Conservation (phyloP, 2,888 invertebrate genomes). For the Dryadula phaetusa region DNA sequence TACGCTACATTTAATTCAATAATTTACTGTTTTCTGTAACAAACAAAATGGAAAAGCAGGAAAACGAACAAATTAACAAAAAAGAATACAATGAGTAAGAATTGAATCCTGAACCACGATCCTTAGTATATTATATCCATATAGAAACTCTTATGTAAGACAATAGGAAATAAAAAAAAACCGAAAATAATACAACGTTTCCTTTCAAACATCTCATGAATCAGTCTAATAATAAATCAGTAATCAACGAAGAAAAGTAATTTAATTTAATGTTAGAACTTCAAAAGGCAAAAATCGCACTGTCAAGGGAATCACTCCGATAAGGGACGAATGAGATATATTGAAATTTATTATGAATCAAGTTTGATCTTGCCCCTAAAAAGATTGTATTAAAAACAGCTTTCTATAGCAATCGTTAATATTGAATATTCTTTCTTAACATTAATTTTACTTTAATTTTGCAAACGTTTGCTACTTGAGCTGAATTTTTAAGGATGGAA, state of each 20-base stretch:
- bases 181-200: background rate
- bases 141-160: no score
- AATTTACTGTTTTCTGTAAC: no score
- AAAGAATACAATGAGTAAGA: no score
- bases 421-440: background rate
- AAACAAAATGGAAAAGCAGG: no score
- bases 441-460: constrained; percentile 9
- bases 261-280: constrained; percentile 51
- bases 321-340: constrained; percentile 56
- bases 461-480: no score
- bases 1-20: no score
- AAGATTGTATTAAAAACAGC: constrained; percentile 4
- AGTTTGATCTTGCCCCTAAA: background rate
- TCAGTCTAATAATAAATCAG: constrained; percentile 57
- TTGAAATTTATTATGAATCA: constrained; percentile 16
- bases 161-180: no score
- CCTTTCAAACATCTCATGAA: constrained; percentile 46
- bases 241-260: constrained; percentile 47
- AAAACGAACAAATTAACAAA: no score
- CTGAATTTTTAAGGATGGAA: no score
- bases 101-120: no score
- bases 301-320: constrained; percentile 44
- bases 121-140: no score
- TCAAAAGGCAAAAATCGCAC: constrained; percentile 39
- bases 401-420: background rate